These are phyloP conservation scores for Spheniscus mendiculus DNA, from an alignment of 2,113 vertebrate species.

Conservation along the genomic window DNA sequence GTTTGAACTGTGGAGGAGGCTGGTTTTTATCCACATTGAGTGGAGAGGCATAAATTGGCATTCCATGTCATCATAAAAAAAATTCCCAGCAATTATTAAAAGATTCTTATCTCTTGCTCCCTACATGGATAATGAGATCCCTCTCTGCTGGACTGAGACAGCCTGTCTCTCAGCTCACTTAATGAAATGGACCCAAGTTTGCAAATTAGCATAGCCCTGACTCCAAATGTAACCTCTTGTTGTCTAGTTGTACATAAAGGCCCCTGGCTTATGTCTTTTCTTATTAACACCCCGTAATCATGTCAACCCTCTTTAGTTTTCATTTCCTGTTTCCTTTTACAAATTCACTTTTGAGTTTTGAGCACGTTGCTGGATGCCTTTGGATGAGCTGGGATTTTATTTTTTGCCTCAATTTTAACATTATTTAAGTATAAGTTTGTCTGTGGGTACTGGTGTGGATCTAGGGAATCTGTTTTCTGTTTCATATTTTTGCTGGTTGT, in stretches of 20 bases:
- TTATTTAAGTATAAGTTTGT: background rate
- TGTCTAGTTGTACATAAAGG: constrained; percentile 83
- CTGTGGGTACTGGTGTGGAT: background rate
- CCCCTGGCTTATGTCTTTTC: constrained; percentile 81
- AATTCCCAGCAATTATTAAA: constrained; percentile 85
- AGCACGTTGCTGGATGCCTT: background rate
- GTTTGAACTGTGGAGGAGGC: constrained; percentile 68
- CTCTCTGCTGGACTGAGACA: constrained; percentile 87
- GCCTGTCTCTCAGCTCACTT: constrained; percentile 83
- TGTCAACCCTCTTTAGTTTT: constrained; percentile 70
- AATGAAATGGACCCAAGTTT: constrained; percentile 83
- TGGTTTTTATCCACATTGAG: constrained; percentile 71
- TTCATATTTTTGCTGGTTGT: background rate
- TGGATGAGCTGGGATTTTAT: constrained; percentile 1
- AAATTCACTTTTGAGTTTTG: constrained; percentile 59
- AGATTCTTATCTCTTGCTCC: constrained; percentile 88
- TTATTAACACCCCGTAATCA: constrained; percentile 84
- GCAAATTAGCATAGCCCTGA: constrained; percentile 81
- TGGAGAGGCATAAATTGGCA: constrained; percentile 81
- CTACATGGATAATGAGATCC: constrained; percentile 83
- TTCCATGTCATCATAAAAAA: constrained; percentile 82
- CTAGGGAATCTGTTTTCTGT: constrained; percentile 1
- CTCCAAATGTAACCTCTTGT: constrained; percentile 82
- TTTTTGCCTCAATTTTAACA: background rate
- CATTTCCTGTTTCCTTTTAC: constrained; percentile 72